Percentiles rank a stretch among this genome's conserved stretches.
Evolutionary conservation across 2,797 vertebrate genomes (phyloP).

Genomic region (Loris lydekkerianus): DNA sequence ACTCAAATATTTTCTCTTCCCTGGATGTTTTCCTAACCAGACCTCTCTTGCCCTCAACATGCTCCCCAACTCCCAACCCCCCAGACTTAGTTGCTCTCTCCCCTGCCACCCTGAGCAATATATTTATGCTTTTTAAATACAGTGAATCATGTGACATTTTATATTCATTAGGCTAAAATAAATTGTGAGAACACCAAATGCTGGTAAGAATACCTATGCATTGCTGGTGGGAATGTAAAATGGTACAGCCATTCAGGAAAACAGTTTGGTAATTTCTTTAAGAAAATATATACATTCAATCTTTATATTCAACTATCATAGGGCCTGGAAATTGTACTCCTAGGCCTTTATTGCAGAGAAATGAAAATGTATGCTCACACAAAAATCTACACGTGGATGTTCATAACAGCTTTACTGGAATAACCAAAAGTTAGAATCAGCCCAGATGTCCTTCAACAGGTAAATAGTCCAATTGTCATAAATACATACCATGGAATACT

Average conservation of each 20-base stretch:
- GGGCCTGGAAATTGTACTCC: neutral
- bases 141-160: neutral
- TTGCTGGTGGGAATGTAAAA: neutral
- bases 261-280: neutral
- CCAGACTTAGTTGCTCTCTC: neutral
- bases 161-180: neutral
- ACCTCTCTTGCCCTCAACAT: neutral
- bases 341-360: neutral
- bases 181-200: neutral
- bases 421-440: neutral
- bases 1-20: neutral
- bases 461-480: neutral
- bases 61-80: accelerated
- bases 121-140: neutral
- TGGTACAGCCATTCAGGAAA: neutral
- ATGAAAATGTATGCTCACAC: neutral
- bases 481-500: neutral
- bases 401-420: neutral
- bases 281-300: neutral
- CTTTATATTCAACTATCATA: neutral
- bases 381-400: neutral
- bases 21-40: neutral
- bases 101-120: neutral
- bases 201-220: neutral
- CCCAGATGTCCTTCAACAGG: neutral